Base-by-base conservation (phyloP, 1,140 invertebrate species). In the Drosophila cardini region DNA sequence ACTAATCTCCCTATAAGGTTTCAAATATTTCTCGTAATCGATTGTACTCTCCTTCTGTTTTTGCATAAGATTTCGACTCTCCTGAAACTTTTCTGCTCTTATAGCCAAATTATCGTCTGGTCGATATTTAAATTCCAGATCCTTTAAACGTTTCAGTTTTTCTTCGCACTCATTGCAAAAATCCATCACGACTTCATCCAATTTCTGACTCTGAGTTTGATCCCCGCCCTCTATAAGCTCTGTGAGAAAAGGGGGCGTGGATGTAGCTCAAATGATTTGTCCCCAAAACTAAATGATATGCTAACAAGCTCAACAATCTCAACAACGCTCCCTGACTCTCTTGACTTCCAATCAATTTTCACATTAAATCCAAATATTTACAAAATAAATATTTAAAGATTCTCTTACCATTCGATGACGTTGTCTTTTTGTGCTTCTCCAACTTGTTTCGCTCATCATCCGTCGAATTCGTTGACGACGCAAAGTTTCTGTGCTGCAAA, bases 301-400 rank as follows among this genome's bases (percentile, higher is more conserved):
- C 52, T 55, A 55, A 55, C 52, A 55, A 48, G 34, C 34, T 55
- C 34, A 16, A n/a, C n/a, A n/a, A n/a, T n/a, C n/a, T n/a, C n/a
- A n/a, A n/a, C n/a, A n/a, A 5, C 30, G 10, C 57, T 16, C 21
- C 5, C 21, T 26, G 21, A 26, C 2, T 26, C 21, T 26, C 50
- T 68, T 42, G 69, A 52, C 50, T 64, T 16, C 48, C 65, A 69
- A 72, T 72, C 58, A 78, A 58, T 78, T 81, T 72, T 56, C 60
- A 43, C 46, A 72, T 76, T 78, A 50, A 82, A 75, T 30, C 36
- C 62, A 81, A 86, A 76, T 86, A 85, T 85, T 81, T 86, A 34
- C 70, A 43, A 74, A 46, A 82, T 64, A 73, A 73, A 73, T 73
- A 77, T 61, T 42, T 26, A 30, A 34, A n/a, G 26, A 36, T 63